phyloP scores from a whole-genome alignment of 2,797 vertebrate genomes.

The Myiothlypis coronata region DNA sequence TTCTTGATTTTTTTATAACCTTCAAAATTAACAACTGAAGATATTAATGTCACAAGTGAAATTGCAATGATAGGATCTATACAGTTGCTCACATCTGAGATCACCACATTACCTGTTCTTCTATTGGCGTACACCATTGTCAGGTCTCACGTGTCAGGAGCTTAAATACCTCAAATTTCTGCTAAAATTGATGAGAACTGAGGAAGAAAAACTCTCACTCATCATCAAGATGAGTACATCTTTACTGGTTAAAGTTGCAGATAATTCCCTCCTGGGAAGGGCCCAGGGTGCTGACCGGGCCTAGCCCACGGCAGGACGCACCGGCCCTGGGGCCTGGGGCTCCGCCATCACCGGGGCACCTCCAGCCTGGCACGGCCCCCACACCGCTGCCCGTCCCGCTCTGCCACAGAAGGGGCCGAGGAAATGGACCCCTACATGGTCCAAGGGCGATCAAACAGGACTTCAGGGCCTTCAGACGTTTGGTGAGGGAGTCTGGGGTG shows the following conservation, averaged over 20 bases:
- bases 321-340: no score
- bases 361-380: background rate
- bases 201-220: background rate
- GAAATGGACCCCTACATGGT: background rate
- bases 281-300: fast-evolving
- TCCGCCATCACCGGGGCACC: fast-evolving
- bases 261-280: fast-evolving
- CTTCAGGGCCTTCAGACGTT: background rate
- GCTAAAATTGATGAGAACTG: background rate
- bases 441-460: fast-evolving
- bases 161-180: background rate
- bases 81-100: background rate
- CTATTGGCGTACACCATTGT: fast-evolving
- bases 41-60: background rate
- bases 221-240: background rate
- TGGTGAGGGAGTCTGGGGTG: no score
- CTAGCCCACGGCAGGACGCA: background rate
- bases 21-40: background rate
- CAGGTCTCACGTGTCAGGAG: background rate
- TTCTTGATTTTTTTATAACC: background rate
- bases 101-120: fast-evolving
- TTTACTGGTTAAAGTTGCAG: background rate
- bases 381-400: fast-evolving
- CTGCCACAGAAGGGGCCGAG: fast-evolving
- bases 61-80: background rate